phyloP scores from a whole-genome alignment of 2,797 vertebrate species.

The Enoplosus armatus region DNA sequence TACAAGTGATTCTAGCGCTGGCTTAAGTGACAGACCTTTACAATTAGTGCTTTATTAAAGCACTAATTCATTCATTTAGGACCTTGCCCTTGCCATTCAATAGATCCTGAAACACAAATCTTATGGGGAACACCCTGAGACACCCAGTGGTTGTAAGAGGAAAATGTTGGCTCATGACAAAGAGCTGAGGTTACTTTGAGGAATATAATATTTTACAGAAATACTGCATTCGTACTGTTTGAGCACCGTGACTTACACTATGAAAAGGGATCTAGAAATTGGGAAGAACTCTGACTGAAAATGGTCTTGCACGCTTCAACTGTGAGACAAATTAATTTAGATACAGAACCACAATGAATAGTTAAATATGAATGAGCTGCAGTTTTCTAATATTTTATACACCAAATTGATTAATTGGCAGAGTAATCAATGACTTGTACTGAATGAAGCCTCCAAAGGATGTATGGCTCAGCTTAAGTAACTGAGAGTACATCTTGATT shows the following conservation, averaged over 20 bases:
- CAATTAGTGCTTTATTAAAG: neutral
- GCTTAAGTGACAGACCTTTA: neutral
- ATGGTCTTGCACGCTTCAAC: too few relatives aligned
- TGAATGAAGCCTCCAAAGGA: neutral
- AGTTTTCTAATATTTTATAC: neutral
- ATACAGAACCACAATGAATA: neutral
- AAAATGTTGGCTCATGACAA: conserved; percentile 5
- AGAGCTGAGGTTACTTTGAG: neutral
- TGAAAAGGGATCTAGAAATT: neutral
- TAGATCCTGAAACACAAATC: neutral
- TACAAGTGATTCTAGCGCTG: neutral
- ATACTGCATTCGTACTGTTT: neutral
- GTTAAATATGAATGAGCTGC: too few relatives aligned
- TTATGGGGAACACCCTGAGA: neutral
- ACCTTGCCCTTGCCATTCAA: neutral
- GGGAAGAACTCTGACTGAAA: too few relatives aligned
- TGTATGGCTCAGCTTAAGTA: too few relatives aligned
- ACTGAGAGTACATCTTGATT: neutral
- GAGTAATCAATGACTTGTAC: neutral
- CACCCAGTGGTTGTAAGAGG: conserved; percentile 42
- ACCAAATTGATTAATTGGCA: neutral
- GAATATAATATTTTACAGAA: neutral
- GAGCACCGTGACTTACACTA: neutral
- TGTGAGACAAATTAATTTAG: neutral
- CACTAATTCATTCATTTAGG: neutral